A percentile compares a stretch with the other conserved stretches of the same genome.
Evolutionary conservation across 2,113 vertebrate genomes (phyloP).

Genomic region (Scomber scombrus): DNA sequence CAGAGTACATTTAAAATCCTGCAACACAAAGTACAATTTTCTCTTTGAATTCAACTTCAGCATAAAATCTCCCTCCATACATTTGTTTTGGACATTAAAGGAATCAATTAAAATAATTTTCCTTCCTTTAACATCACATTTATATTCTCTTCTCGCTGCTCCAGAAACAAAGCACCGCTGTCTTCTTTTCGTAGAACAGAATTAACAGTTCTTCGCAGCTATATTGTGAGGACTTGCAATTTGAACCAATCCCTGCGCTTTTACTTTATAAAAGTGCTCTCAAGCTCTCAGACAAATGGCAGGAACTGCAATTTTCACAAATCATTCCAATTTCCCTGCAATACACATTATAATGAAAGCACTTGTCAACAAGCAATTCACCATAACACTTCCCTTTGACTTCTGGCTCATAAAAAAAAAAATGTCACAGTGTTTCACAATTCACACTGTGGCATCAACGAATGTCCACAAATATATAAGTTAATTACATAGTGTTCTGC

Average conservation of each 20-base stretch:
- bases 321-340: slow-evolving; percentile 40
- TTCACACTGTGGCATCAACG: neutral
- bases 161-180: neutral
- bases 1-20: no score
- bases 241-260: slow-evolving; percentile 23
- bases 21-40: no score
- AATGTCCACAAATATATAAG: no score
- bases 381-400: slow-evolving; percentile 10
- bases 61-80: no score
- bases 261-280: slow-evolving; percentile 26
- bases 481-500: no score
- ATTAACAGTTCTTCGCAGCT: neutral
- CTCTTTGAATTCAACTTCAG: no score
- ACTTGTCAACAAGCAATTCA: slow-evolving; percentile 32
- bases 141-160: no score
- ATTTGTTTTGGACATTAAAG: no score
- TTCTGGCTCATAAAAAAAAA: neutral
- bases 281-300: slow-evolving; percentile 37
- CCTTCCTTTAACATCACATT: neutral
- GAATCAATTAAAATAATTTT: no score
- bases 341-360: slow-evolving; percentile 23
- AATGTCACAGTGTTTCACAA: neutral
- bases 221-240: slow-evolving; percentile 24
- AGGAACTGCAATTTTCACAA: slow-evolving; percentile 46
- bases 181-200: neutral